These are phyloP conservation scores for Nyctereutes procyonoides DNA, from an alignment of 2,113 vertebrate species.

Conservation along the genomic window DNA sequence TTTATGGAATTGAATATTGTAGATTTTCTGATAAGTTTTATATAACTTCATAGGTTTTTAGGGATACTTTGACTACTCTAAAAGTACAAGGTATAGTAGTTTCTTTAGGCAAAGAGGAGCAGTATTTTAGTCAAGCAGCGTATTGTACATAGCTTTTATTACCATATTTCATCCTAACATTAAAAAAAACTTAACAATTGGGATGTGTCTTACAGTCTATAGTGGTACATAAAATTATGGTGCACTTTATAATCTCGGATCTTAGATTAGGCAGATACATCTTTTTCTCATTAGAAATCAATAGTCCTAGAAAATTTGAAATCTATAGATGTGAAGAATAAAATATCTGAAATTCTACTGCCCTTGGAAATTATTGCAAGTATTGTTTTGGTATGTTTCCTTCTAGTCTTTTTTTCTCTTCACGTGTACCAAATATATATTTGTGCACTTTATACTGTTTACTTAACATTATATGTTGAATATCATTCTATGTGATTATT, in stretches of 20 bases:
- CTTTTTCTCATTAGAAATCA: constrained; percentile 35
- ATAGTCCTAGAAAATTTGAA: constrained; percentile 20
- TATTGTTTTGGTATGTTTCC: not conserved
- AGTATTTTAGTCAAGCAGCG: not conserved
- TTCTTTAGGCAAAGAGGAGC: constrained; percentile 8
- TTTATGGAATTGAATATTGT: not conserved
- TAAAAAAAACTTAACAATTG: not conserved
- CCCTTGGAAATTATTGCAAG: not conserved
- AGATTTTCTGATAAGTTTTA: not conserved
- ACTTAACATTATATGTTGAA: not conserved
- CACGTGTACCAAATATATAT: not conserved
- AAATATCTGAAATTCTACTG: not conserved
- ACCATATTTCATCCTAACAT: not conserved
- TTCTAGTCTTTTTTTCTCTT: not conserved
- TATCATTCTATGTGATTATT: not conserved
- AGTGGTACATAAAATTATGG: not conserved
- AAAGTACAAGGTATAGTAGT: not conserved
- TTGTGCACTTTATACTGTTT: not conserved
- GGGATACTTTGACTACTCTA: not conserved
- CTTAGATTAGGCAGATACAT: not conserved
- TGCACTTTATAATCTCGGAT: not conserved
- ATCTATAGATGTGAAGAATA: not conserved
- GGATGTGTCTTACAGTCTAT: not conserved
- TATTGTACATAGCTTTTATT: not conserved
- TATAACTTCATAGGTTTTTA: constrained; percentile 1